Evolutionary conservation across 2,797 vertebrate species (phyloP).

Genomic region (Masticophis lateralis): DNA sequence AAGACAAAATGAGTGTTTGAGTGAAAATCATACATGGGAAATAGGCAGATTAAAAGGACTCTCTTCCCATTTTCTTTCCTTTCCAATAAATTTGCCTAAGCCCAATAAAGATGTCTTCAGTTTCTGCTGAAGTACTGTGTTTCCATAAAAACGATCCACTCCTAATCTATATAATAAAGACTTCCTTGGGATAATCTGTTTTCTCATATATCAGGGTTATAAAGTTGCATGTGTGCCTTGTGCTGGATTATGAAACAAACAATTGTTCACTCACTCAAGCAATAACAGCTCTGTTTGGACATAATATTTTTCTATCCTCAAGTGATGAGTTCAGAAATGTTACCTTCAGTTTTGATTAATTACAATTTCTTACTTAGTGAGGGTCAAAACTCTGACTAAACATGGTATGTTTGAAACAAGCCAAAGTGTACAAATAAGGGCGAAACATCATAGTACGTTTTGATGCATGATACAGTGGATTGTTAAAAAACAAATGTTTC

Average conservation of each 20-base stretch:
- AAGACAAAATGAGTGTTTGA: not conserved
- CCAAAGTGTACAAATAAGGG: not conserved
- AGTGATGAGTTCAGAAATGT: not conserved
- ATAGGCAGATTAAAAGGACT: not conserved
- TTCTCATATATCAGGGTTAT: not conserved
- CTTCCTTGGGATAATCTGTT: not conserved
- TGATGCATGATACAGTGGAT: not conserved
- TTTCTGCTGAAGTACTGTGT: not conserved
- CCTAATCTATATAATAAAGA: not conserved
- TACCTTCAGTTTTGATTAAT: not conserved
- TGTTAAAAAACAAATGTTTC: not conserved
- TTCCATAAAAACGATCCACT: not conserved
- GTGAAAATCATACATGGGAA: not conserved
- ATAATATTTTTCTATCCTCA: not conserved
- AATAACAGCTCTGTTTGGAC: not conserved
- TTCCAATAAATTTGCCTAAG: not conserved
- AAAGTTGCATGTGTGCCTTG: not conserved
- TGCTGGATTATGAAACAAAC: not conserved
- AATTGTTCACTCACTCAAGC: not conserved
- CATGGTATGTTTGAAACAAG: not conserved
- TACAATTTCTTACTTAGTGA: not conserved
- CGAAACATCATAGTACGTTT: not conserved
- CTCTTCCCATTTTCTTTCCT: not conserved
- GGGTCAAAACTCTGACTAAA: not conserved
- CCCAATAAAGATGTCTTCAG: not conserved